Percentiles rank a stretch among this genome's conserved stretches.
phyloP scores from a whole-genome alignment of 2,888 invertebrate species.

The Cephus runcator region DNA sequence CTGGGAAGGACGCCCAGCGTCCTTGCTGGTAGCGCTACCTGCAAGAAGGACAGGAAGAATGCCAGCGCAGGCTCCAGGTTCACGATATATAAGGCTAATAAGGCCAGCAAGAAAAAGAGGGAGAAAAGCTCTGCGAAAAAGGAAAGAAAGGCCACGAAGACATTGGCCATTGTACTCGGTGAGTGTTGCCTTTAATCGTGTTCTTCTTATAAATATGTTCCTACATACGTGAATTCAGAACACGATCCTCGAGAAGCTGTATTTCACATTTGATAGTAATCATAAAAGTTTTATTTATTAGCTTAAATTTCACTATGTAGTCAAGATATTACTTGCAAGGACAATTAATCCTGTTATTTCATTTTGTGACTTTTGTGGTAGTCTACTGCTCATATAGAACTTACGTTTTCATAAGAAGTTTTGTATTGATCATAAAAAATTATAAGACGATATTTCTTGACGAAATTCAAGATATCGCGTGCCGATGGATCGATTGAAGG shows the following conservation, averaged over 20 bases:
- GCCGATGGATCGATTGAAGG: background rate
- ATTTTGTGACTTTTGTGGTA: background rate
- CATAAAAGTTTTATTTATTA: background rate
- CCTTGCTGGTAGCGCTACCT: slow-evolving; percentile 64
- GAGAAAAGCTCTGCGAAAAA: slow-evolving; percentile 94
- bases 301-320: background rate
- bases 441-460: background rate
- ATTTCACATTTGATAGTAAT: background rate
- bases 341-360: background rate
- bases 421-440: too few relatives aligned
- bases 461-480: background rate
- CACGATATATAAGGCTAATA: slow-evolving; percentile 93
- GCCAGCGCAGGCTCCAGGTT: slow-evolving; percentile 80
- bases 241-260: background rate
- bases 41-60: slow-evolving; percentile 78
- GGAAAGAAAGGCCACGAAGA: slow-evolving; percentile 98
- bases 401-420: too few relatives aligned
- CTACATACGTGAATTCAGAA: background rate
- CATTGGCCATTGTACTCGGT: slow-evolving; percentile 98
- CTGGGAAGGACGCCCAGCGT: slow-evolving; percentile 53
- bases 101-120: slow-evolving; percentile 93
- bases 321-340: background rate
- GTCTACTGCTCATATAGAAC: background rate
- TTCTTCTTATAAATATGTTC: background rate
- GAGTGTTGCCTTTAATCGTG: slow-evolving; percentile 59